Base-by-base conservation (phyloP, 1,140 invertebrate genomes). In the Drosophila novamexicana region DNA sequence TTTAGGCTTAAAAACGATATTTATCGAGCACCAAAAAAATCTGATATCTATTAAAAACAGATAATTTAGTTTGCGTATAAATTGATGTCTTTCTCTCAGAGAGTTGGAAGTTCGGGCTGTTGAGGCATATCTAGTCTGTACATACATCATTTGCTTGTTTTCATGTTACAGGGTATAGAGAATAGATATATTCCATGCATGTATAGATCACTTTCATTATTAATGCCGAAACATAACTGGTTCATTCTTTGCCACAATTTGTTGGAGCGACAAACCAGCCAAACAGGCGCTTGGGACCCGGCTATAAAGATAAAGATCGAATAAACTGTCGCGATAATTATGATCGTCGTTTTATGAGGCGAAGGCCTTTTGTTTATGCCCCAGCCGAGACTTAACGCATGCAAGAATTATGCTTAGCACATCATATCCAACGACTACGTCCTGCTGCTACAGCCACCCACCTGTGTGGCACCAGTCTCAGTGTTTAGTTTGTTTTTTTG, bases 271-370 rank as follows among this genome's bases (percentile, higher is more conserved):
- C 29, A 75, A 75, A 75, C 72, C 67, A 53, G 72, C 54, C 59
- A 75, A 75, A 75, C 72, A 53, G 66, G 67, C 68, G 61, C 47
- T 73, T 37, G 18, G 7, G 7, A 44, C 40, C 9, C 10, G 58
- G 14, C 68, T 52, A 86, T 86, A 82, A 86, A 86, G 83, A 86
- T 86, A 74, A 77, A 37, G 54, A 86, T 86, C 84, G 88, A 77
- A 86, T 86, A 86, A 86, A 77, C 83, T 83, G 79, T 83, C 69
- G 69, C 72, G 72, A 86, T 86, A 82, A 88, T 83, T 61, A 69
- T 53, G 76, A 44, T 72, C 74, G 77, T 79, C 77, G 88, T 68
- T 75, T 75, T 67, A 12, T 56, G 16, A 81, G 69, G 18, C 18
- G 18, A 18, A 18, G 18, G 18, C 18, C 73, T 61, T 59, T 72